Conservation (phyloP, 1,140 invertebrate species). For the Pantala flavescens region DNA sequence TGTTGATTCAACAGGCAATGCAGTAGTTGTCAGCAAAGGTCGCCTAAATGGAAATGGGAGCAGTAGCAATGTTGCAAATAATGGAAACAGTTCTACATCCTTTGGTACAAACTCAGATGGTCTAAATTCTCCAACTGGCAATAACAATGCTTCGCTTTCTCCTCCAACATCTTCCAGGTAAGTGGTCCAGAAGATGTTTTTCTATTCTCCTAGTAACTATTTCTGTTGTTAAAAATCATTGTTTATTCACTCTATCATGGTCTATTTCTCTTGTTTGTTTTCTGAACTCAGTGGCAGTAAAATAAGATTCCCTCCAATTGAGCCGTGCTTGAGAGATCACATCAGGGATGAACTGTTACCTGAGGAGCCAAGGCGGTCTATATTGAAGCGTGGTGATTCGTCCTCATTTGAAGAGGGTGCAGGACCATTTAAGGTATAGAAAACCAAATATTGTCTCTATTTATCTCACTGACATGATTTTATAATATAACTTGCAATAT, state of each 20-base stretch:
- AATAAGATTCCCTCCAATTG: conserved; percentile 39
- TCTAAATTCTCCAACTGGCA: neutral
- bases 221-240: no score
- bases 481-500: no score
- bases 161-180: neutral
- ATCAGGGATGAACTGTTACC: conserved; percentile 35
- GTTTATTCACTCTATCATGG: no score
- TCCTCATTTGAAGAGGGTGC: conserved; percentile 56
- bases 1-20: conserved; percentile 73
- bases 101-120: neutral
- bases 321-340: conserved; percentile 27
- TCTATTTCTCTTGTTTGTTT: neutral
- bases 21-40: conserved; percentile 61
- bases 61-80: neutral
- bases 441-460: neutral
- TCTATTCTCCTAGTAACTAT: no score
- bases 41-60: neutral
- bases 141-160: neutral
- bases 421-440: conserved; percentile 39
- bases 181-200: neutral
- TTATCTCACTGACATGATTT: conserved; percentile 13
- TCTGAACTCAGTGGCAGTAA: conserved; percentile 69
- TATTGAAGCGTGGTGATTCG: conserved; percentile 69
- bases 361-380: conserved; percentile 62
- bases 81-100: neutral